Percentiles rank a stretch among this genome's conserved stretches.
Conservation (phyloP, 1,140 invertebrate species). For the Cydia splendana region DNA sequence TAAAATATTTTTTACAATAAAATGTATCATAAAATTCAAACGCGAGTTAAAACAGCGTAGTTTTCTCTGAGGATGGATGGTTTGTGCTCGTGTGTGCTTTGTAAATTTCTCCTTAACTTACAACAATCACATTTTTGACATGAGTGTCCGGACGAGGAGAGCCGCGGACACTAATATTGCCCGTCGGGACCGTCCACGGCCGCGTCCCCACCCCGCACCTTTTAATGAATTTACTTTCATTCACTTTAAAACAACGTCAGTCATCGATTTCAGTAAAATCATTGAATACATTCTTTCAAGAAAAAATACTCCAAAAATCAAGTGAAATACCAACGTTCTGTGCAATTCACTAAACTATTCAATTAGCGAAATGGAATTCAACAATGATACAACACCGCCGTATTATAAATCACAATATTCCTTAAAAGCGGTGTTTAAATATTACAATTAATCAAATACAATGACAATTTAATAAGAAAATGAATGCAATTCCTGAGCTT, state of each 20-base stretch:
- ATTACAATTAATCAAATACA: conserved; percentile 69
- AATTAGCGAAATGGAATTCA: conserved; percentile 72
- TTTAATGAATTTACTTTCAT: conserved; percentile 52
- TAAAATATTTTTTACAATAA: conserved; percentile 79
- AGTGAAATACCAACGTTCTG: conserved; percentile 79
- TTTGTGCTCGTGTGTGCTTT: conserved; percentile 78
- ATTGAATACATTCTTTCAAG: conserved; percentile 70
- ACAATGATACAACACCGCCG: conserved; percentile 72
- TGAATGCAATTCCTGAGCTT: conserved; percentile 77
- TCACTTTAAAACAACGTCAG: conserved; percentile 67
- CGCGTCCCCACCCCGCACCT: conserved; percentile 44
- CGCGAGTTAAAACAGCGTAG: conserved; percentile 74
- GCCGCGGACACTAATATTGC: conserved; percentile 37
- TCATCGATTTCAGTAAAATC: conserved; percentile 71
- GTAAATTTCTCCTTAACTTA: conserved; percentile 71
- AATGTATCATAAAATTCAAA: conserved; percentile 80
- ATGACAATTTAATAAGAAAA: conserved; percentile 59
- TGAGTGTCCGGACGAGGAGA: conserved; percentile 49
- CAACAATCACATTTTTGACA: conserved; percentile 73
- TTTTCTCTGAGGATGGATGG: conserved; percentile 76
- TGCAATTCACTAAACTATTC: conserved; percentile 75
- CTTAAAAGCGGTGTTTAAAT: conserved; percentile 71
- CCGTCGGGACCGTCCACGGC: conserved; percentile 46
- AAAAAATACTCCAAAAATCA: conserved; percentile 78
- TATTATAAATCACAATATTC: conserved; percentile 53